Percentiles rank a stretch among this genome's conserved stretches.
Conservation (phyloP, 2,113 vertebrate genomes). For the Cyrtonyx montezumae region DNA sequence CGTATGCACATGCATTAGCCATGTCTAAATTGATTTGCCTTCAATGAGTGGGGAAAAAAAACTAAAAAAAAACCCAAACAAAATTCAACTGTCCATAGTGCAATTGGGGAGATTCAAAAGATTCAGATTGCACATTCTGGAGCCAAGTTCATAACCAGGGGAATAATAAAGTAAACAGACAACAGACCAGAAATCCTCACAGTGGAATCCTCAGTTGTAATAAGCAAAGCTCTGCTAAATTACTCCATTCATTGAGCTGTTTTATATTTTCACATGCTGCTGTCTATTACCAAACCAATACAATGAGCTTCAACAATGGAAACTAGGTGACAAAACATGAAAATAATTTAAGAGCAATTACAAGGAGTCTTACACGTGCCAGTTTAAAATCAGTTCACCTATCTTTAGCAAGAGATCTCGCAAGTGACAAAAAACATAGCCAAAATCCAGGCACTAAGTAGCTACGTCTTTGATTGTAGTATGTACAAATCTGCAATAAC, state of each 20-base stretch:
- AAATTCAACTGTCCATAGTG: neutral
- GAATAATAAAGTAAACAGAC: neutral
- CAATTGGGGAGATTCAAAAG: neutral
- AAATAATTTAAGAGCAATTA: neutral
- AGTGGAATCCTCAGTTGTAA: neutral
- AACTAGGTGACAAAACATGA: neutral
- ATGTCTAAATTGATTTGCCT: neutral
- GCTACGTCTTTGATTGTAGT: neutral
- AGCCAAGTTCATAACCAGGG: neutral
- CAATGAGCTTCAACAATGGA: neutral
- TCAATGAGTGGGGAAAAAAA: neutral
- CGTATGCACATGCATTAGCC: neutral
- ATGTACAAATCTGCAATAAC: constrained; percentile 60
- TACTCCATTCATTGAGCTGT: neutral
- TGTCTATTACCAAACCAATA: neutral
- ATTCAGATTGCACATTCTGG: neutral
- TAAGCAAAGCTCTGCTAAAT: neutral
- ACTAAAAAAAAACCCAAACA: neutral
- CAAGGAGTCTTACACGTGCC: neutral
- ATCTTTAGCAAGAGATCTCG: neutral
- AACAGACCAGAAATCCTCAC: neutral
- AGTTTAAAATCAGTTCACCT: neutral
- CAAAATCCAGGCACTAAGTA: constrained; percentile 7
- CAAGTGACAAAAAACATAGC: constrained; percentile 1
- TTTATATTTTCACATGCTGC: neutral